phyloP scores from a whole-genome alignment of 2,113 vertebrate genomes.

The Agapornis roseicollis region DNA sequence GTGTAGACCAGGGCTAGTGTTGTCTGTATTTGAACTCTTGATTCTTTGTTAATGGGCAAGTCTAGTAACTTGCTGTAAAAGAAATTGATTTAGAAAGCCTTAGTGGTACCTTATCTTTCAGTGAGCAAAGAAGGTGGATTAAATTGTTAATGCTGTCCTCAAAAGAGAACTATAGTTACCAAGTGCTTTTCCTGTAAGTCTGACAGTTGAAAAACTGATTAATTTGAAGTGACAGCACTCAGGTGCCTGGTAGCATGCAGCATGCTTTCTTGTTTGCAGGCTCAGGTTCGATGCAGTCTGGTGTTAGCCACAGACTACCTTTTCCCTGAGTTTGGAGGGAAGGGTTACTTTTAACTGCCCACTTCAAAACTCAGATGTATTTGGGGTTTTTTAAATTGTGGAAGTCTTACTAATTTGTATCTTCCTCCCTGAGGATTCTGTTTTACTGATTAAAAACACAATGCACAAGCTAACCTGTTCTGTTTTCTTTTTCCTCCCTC shows the following conservation, averaged over 20 bases:
- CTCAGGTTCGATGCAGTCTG: background rate
- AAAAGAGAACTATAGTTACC: background rate
- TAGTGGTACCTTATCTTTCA: background rate
- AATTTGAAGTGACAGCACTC: background rate
- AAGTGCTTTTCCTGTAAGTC: background rate
- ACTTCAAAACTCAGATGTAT: background rate
- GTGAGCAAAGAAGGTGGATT: background rate
- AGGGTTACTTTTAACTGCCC: background rate
- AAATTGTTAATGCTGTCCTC: background rate
- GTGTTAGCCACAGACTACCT: background rate
- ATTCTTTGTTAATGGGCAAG: background rate
- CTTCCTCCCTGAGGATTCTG: background rate
- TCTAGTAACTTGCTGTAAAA: background rate
- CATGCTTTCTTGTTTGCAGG: background rate
- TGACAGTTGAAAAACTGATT: background rate
- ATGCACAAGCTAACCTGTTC: background rate
- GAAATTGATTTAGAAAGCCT: background rate
- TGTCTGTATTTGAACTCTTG: background rate
- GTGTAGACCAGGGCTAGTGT: background rate
- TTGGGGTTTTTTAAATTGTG: background rate
- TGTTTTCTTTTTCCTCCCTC: fast-evolving
- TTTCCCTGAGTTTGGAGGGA: background rate
- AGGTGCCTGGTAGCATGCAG: background rate
- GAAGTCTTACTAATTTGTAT: background rate
- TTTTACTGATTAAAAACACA: background rate